Percentiles rank a stretch among this genome's conserved stretches.
Conservation (phyloP, 2,797 vertebrate species). For the Esox lucius region DNA sequence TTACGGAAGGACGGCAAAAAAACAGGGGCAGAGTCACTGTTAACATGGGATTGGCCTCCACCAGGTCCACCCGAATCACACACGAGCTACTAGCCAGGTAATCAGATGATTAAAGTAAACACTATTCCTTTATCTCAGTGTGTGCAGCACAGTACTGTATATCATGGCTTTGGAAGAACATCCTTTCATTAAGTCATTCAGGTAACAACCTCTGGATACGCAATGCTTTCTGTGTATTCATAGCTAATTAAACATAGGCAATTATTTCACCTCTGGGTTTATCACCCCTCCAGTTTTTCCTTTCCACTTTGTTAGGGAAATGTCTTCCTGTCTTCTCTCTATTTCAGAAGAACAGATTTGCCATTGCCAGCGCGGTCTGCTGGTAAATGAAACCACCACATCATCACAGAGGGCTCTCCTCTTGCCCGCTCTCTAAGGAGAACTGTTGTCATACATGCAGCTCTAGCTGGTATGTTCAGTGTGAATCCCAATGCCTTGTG, state of each 20-base stretch:
- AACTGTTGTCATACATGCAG: constrained; percentile 2
- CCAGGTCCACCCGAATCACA: neutral
- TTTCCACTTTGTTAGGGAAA: neutral
- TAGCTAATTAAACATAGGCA: neutral
- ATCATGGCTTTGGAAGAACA: neutral
- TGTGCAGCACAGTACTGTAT: neutral
- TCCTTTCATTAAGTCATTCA: neutral
- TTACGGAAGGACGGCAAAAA: too few species aligned
- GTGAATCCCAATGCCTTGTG: constrained; percentile 6
- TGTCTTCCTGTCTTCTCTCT: neutral
- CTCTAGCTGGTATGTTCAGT: neutral
- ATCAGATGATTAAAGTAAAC: neutral
- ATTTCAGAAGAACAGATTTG: neutral
- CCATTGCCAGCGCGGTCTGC: neutral
- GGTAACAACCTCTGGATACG: neutral
- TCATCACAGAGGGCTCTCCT: constrained; percentile 20
- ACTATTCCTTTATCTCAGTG: neutral
- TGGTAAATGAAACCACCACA: constrained; percentile 28
- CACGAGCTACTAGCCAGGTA: neutral
- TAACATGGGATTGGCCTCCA: neutral
- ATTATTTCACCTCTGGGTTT: neutral
- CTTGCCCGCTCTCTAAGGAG: constrained; percentile 17
- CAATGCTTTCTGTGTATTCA: neutral
- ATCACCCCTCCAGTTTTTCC: neutral
- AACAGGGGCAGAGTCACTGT: too few species aligned